Percentiles rank a stretch among this genome's conserved stretches.
phyloP scores from a whole-genome alignment of 2,797 vertebrate genomes.

The Hippopotamyrus pictus region DNA sequence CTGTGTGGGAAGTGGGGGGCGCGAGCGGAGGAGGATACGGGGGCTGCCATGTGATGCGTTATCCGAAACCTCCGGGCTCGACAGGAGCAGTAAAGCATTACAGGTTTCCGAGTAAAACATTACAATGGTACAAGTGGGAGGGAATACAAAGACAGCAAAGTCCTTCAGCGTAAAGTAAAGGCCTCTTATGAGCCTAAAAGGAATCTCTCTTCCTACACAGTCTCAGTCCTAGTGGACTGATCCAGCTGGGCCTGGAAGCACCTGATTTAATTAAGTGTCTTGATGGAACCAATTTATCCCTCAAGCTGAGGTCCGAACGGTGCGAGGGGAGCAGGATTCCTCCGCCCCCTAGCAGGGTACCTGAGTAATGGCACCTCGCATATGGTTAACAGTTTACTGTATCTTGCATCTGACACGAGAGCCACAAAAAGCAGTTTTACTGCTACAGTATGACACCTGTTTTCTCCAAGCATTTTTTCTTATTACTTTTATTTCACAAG shows the following conservation, averaged over 20 bases:
- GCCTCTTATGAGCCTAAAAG: not conserved
- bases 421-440: not conserved
- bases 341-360: not conserved
- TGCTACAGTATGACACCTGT: not conserved
- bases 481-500: not conserved
- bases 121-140: not conserved
- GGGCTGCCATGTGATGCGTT: not conserved
- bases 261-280: not conserved
- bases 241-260: not conserved
- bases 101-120: not conserved
- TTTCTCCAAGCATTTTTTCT: not conserved
- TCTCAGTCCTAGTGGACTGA: not conserved
- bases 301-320: not conserved
- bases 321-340: not conserved
- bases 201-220: not conserved
- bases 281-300: not conserved
- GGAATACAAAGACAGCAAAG: not conserved
- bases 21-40: not conserved
- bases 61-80: not conserved
- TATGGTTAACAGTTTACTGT: not conserved
- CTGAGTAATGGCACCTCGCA: not conserved
- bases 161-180: not conserved
- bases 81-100: not conserved
- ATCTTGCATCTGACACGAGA: not conserved
- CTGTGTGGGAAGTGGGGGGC: not conserved